A percentile compares a stretch with the other conserved stretches of the same genome.
phyloP scores from a whole-genome alignment of 1,140 invertebrate species.

The Papilio polyxenes region DNA sequence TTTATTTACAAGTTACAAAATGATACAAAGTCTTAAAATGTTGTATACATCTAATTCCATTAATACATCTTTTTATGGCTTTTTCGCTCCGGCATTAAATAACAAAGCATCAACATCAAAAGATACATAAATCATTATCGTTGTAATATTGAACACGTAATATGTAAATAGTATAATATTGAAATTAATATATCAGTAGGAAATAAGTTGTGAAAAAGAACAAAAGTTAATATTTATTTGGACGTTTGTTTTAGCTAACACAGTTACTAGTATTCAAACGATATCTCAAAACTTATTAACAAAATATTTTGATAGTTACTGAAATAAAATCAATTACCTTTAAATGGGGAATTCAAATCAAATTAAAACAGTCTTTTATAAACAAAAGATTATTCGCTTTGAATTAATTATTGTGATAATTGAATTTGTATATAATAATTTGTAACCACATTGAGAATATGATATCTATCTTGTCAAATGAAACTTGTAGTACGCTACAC shows the following conservation, averaged over 20 bases:
- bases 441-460: background rate
- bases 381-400: background rate
- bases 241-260: too few species aligned
- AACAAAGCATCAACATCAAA: background rate
- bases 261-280: background rate
- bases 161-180: too few species aligned
- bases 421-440: background rate
- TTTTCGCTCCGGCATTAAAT: background rate
- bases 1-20: slow-evolving; percentile 40
- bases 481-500: background rate
- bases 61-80: slow-evolving; percentile 17
- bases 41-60: slow-evolving; percentile 7
- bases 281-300: background rate
- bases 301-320: too few species aligned
- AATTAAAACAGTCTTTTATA: background rate
- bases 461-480: background rate
- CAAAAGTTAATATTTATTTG: too few species aligned
- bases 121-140: background rate
- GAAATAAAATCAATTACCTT: too few species aligned
- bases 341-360: background rate
- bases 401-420: background rate
- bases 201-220: too few species aligned
- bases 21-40: slow-evolving; percentile 34
- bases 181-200: too few species aligned
- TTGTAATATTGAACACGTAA: background rate